Evolutionary conservation across 2,797 vertebrate species (phyloP).

Genomic region (Acanthurus tractus): DNA sequence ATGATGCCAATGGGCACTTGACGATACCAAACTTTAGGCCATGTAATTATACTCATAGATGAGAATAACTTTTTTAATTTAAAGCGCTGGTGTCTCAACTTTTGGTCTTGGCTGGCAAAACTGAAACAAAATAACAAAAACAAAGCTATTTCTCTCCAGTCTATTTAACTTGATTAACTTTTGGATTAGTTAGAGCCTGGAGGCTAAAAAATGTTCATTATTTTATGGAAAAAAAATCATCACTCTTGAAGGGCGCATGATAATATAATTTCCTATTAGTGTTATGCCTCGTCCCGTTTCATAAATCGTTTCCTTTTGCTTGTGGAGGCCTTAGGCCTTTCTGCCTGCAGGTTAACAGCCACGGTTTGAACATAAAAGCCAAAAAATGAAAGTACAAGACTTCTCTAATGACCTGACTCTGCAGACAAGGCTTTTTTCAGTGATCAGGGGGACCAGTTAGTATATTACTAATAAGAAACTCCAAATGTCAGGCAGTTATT

Average conservation of each 20-base stretch:
- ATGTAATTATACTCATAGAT: constrained; percentile 45
- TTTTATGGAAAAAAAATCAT: constrained; percentile 47
- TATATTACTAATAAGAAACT: constrained; percentile 14
- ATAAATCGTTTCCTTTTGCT: constrained; percentile 28
- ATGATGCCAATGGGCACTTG: constrained; percentile 45
- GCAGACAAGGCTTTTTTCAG: not conserved
- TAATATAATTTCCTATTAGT: constrained; percentile 36
- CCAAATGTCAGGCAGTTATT: not conserved
- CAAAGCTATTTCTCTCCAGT: not conserved
- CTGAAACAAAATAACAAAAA: not conserved
- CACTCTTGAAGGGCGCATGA: constrained; percentile 34
- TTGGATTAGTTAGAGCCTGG: constrained; percentile 33
- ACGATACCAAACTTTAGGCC: constrained; percentile 25
- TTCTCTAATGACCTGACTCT: constrained; percentile 15
- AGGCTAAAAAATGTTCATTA: constrained; percentile 57
- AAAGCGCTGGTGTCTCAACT: constrained; percentile 11
- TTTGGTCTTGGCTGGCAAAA: constrained; percentile 24
- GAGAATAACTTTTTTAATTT: constrained; percentile 29
- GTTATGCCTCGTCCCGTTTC: constrained; percentile 40
- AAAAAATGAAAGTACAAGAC: constrained; percentile 1
- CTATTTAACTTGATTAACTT: constrained; percentile 45
- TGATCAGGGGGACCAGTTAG: constrained; percentile 24
- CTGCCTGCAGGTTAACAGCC: constrained; percentile 21
- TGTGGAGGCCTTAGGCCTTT: not conserved
- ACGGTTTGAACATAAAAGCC: constrained; percentile 13